These are phyloP conservation scores for Apteryx owenii DNA, from an alignment of 2,113 vertebrate genomes.

Conservation along the genomic window DNA sequence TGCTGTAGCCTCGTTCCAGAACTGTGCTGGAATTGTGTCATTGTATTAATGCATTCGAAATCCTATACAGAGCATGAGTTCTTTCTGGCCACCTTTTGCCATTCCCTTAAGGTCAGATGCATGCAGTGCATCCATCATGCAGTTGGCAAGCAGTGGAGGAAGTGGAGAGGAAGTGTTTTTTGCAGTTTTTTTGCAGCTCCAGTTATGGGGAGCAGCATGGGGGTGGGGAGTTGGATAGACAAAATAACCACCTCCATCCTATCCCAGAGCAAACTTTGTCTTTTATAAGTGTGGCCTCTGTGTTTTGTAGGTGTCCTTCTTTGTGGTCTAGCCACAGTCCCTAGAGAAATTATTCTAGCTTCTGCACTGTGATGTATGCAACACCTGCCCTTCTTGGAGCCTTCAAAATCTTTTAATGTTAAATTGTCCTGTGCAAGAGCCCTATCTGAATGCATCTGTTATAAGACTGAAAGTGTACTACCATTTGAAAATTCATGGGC, in stretches of 20 bases:
- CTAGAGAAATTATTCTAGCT: background rate
- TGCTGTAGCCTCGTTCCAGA: background rate
- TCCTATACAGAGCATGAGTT: background rate
- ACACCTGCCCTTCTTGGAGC: background rate
- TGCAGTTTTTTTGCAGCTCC: background rate
- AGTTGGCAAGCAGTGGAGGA: background rate
- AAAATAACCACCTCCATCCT: background rate
- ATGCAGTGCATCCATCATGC: background rate
- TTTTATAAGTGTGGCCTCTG: background rate
- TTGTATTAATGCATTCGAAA: background rate
- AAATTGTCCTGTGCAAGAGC: background rate
- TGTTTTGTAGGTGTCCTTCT: background rate
- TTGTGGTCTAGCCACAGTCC: background rate
- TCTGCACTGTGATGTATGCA: background rate
- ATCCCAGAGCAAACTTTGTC: background rate
- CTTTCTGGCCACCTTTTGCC: background rate
- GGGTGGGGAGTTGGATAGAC: background rate
- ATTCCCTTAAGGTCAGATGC: background rate
- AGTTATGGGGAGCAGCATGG: rapidly evolving
- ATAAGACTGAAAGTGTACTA: background rate
- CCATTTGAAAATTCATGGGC: background rate
- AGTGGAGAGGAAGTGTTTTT: background rate
- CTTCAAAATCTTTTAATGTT: background rate
- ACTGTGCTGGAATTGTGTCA: background rate
- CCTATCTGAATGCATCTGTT: background rate